These are phyloP conservation scores for Phrynosoma blainvillii DNA, from an alignment of 2,113 vertebrate species.

Conservation along the genomic window DNA sequence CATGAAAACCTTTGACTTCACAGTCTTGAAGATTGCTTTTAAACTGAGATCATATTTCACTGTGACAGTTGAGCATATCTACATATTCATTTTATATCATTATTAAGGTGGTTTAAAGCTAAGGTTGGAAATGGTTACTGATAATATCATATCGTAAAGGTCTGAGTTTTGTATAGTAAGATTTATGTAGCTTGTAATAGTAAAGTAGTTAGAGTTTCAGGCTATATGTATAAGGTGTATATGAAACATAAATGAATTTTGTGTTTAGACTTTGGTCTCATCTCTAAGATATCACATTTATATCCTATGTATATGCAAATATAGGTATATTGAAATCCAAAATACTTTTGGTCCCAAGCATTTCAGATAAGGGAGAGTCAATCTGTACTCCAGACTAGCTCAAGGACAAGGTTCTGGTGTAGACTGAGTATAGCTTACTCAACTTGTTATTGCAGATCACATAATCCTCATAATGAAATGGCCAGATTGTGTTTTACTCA, in stretches of 20 bases:
- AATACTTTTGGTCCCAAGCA: too few species aligned
- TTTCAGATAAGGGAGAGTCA: too few species aligned
- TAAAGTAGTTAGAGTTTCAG: background rate
- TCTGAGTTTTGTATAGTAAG: background rate
- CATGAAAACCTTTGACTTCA: too few species aligned
- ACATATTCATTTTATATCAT: background rate
- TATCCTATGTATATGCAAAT: too few species aligned
- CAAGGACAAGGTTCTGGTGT: too few species aligned
- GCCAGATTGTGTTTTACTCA: background rate
- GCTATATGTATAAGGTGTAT: too few species aligned
- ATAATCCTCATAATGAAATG: background rate
- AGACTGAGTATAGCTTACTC: background rate
- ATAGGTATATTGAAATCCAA: too few species aligned
- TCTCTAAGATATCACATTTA: too few species aligned
- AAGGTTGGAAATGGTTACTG: background rate
- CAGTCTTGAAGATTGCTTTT: background rate
- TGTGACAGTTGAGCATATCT: slow-evolving; percentile 5
- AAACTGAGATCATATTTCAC: slow-evolving; percentile 6
- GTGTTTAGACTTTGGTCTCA: too few species aligned
- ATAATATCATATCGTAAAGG: background rate
- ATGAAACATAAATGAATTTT: too few species aligned
- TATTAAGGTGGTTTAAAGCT: background rate
- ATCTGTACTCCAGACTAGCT: too few species aligned
- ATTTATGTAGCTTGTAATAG: background rate
- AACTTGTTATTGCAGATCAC: background rate